Evolutionary conservation across 2,113 vertebrate species (phyloP).

Genomic region (Mesoclemmys tuberculata): DNA sequence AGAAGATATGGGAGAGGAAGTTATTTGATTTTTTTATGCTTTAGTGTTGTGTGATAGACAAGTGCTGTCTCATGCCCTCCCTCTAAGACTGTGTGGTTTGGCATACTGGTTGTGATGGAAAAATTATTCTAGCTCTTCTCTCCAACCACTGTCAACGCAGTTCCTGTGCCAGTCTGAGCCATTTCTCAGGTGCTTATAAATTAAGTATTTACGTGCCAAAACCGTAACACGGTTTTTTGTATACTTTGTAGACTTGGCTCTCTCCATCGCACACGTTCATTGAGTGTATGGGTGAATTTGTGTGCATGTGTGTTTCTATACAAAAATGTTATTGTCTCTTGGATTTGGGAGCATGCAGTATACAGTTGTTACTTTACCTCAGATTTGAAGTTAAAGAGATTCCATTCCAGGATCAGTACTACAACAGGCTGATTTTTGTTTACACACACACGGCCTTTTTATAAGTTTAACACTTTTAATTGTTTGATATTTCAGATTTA

Average conservation of each 20-base stretch:
- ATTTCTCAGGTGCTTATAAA: background rate
- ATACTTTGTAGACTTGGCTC: background rate
- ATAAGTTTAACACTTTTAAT: constrained; percentile 36
- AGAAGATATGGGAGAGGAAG: constrained; percentile 41
- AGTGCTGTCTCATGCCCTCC: background rate
- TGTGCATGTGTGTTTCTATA: background rate
- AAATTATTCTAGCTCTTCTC: constrained; percentile 5
- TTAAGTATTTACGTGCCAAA: background rate
- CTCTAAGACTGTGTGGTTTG: background rate
- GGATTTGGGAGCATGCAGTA: constrained; percentile 58
- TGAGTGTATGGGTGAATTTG: background rate
- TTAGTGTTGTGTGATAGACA: background rate
- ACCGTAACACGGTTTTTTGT: background rate
- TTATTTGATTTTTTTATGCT: constrained; percentile 28
- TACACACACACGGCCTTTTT: constrained; percentile 38
- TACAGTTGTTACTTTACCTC: background rate
- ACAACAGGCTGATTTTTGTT: constrained; percentile 32
- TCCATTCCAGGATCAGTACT: background rate
- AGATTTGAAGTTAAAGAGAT: constrained; percentile 11
- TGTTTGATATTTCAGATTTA: constrained; percentile 19
- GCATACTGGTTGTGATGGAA: background rate
- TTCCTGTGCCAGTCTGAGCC: background rate
- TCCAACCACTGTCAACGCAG: background rate
- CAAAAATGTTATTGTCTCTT: constrained; percentile 36
- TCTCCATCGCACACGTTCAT: background rate